A percentile compares a stretch with the other conserved stretches of the same genome.
phyloP scores from a whole-genome alignment of 2,888 invertebrate genomes.

The Lepidocyrtinus sp. region DNA sequence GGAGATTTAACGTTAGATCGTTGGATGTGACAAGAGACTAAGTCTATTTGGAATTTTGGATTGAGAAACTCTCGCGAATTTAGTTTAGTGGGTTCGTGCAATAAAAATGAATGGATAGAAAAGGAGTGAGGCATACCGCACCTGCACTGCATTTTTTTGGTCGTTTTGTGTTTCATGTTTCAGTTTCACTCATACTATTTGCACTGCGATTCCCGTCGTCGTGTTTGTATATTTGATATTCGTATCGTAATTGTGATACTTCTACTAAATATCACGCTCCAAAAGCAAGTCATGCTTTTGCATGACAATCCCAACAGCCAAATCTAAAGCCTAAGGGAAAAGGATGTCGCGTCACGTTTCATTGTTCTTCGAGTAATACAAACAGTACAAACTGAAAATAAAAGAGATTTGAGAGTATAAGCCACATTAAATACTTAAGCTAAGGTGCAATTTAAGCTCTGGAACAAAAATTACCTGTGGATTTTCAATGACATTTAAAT shows the following conservation, averaged over 20 bases:
- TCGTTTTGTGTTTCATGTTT: background rate
- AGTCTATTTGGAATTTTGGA: no score
- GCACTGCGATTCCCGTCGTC: background rate
- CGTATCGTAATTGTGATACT: background rate
- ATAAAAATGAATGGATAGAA: no score
- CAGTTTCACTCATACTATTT: background rate
- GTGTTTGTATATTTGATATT: background rate
- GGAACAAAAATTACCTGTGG: background rate
- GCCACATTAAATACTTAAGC: background rate
- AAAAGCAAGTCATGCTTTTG: background rate
- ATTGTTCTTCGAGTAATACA: no score
- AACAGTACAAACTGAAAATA: no score
- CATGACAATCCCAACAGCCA: background rate
- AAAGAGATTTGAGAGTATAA: background rate
- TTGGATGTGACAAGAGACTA: no score
- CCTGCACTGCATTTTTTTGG: no score
- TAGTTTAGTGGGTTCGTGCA: no score
- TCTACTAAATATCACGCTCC: background rate
- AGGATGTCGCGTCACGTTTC: background rate
- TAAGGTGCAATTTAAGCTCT: background rate
- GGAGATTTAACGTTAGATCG: no score
- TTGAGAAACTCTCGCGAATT: no score
- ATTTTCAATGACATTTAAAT: background rate
- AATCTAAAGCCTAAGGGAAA: background rate
- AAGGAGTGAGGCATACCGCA: no score